phyloP scores from a whole-genome alignment of 1,140 invertebrate species.

The Drosophila aff. region DNA sequence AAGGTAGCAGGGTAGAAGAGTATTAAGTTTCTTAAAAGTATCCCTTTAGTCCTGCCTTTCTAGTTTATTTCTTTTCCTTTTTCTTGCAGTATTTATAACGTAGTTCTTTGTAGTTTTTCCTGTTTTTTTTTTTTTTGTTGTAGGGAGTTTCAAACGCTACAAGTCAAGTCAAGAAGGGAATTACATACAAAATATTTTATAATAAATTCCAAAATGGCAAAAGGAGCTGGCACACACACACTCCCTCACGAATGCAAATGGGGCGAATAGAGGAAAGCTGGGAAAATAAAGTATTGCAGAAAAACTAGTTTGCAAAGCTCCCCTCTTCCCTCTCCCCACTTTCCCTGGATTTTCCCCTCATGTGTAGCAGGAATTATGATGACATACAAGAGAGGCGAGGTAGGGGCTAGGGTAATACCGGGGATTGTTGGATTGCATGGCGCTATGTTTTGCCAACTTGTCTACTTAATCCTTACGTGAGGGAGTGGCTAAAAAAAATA shows the following conservation, averaged over 20 bases:
- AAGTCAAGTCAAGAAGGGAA: constrained; percentile 56
- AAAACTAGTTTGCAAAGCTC: constrained; percentile 49
- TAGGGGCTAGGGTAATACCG: constrained; percentile 2
- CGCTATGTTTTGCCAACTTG: constrained; percentile 72
- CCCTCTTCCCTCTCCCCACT: not conserved
- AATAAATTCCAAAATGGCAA: constrained; percentile 62
- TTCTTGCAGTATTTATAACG: constrained; percentile 10
- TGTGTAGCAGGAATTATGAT: constrained; percentile 51
- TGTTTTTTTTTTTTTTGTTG: not conserved
- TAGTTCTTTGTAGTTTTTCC: constrained; percentile 5
- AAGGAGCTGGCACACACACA: constrained; percentile 15
- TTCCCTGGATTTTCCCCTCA: constrained; percentile 30
- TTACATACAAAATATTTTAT: constrained; percentile 68
- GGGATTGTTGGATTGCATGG: constrained; percentile 41
- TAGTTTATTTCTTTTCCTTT: not conserved
- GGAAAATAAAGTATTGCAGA: constrained; percentile 32
- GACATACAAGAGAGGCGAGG: constrained; percentile 31
- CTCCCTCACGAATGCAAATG: constrained; percentile 38
- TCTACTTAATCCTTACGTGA: constrained; percentile 69
- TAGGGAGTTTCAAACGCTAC: constrained; percentile 16
- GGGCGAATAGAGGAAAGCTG: constrained; percentile 11
- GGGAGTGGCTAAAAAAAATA: constrained; percentile 52
- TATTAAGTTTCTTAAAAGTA: not conserved
- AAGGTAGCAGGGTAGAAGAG: too few relatives aligned
- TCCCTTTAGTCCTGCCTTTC: not conserved